These are phyloP conservation scores for Valencia hispanica DNA, from an alignment of 2,797 vertebrate species.

Conservation along the genomic window DNA sequence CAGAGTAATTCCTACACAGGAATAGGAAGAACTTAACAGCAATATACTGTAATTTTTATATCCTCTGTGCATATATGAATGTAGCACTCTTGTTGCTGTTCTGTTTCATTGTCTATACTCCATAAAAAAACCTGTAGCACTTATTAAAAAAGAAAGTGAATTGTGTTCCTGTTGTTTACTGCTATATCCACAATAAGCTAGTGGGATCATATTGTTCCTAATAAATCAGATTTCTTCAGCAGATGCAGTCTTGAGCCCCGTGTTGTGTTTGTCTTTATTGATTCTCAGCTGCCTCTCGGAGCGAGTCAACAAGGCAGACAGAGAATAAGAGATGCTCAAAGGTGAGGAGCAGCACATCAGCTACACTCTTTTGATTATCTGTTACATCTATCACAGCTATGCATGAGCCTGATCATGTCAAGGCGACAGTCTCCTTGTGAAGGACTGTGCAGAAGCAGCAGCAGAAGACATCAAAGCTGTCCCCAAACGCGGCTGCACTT, in stretches of 20 bases:
- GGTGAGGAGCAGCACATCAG: constrained; percentile 23
- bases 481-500: constrained; percentile 76
- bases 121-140: constrained; percentile 75
- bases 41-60: constrained; percentile 77
- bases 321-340: constrained; percentile 50
- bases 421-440: constrained; percentile 52
- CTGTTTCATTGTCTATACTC: constrained; percentile 76
- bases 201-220: constrained; percentile 78
- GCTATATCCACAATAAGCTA: constrained; percentile 82
- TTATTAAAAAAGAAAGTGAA: constrained; percentile 71
- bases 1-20: constrained; percentile 42
- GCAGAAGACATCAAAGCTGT: constrained; percentile 80
- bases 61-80: constrained; percentile 79
- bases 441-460: constrained; percentile 48
- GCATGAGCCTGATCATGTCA: constrained; percentile 30
- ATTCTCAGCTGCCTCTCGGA: constrained; percentile 31
- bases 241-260: constrained; percentile 41
- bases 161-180: constrained; percentile 79
- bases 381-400: constrained; percentile 30
- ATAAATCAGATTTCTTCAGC: constrained; percentile 78
- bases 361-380: constrained; percentile 44
- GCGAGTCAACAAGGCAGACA: constrained; percentile 37
- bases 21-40: constrained; percentile 68
- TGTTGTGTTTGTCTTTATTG: constrained; percentile 27
- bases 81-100: constrained; percentile 79